Conservation (phyloP, 2,888 invertebrate species). For the Eupithecia subfuscata region DNA sequence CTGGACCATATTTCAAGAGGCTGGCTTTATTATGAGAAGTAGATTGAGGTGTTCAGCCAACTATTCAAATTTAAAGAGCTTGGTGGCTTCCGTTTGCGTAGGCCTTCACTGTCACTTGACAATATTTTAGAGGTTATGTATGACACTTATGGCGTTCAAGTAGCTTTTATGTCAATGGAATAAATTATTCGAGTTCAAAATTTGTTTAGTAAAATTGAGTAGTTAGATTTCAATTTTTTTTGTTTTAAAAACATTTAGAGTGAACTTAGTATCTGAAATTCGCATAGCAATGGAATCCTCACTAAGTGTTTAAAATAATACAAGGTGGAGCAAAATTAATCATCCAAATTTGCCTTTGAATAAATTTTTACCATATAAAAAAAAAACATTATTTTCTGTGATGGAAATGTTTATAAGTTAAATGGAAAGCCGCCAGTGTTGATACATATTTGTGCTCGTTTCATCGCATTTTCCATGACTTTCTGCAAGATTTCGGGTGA, state of each 20-base stretch:
- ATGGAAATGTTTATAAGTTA: no score
- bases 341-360: no score
- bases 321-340: no score
- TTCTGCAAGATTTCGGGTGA: no score
- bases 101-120: conserved; percentile 16
- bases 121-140: conserved; percentile 22
- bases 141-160: conserved; percentile 10
- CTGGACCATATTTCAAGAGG: conserved; percentile 51
- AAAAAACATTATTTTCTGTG: no score
- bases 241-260: not conserved
- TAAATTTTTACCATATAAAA: no score
- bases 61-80: conserved; percentile 30
- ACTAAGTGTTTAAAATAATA: no score
- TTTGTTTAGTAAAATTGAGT: not conserved
- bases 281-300: no score
- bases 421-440: no score
- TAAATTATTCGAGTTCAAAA: not conserved
- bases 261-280: not conserved
- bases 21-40: conserved; percentile 60
- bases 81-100: conserved; percentile 18
- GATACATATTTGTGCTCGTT: no score
- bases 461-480: no score
- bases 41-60: conserved; percentile 63
- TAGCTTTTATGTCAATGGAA: not conserved
- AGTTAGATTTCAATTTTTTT: not conserved